A percentile compares a stretch with the other conserved stretches of the same genome.
phyloP scores from a whole-genome alignment of 2,113 vertebrate genomes.

The Ailurus styani region DNA sequence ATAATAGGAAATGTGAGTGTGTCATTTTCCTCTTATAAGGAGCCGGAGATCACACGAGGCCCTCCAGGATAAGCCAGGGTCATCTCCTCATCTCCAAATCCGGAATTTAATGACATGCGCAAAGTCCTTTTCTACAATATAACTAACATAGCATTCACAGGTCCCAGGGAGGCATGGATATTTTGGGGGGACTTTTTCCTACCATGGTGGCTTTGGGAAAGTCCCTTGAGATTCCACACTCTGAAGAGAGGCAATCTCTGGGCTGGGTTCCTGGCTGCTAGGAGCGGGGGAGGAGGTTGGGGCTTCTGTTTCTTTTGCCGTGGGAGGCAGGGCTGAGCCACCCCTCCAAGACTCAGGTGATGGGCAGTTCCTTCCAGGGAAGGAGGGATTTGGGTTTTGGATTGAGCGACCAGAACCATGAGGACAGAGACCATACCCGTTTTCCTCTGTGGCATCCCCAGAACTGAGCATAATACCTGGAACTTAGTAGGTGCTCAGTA shows the following conservation, averaged over 20 bases:
- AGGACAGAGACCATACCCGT: background rate
- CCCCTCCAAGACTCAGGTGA: rapidly evolving
- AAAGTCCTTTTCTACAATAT: background rate
- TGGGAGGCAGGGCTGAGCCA: background rate
- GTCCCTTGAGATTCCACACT: background rate
- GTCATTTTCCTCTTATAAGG: background rate
- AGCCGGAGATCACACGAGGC: background rate
- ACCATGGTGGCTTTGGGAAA: background rate
- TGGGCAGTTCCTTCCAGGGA: background rate
- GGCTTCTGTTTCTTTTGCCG: background rate
- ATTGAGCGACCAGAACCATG: rapidly evolving
- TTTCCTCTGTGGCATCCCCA: rapidly evolving
- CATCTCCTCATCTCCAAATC: background rate
- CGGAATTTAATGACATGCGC: background rate
- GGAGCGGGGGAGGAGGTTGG: too few relatives aligned
- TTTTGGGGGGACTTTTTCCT: background rate
- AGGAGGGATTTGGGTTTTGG: background rate
- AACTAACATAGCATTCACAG: background rate
- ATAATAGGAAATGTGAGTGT: background rate
- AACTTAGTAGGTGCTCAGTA: background rate
- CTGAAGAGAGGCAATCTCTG: background rate
- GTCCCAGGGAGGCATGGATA: background rate
- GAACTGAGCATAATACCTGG: background rate
- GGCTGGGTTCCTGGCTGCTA: background rate
- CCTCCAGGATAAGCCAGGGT: background rate